These are phyloP conservation scores for Amyelois transitella DNA, from an alignment of 1,140 invertebrate genomes.

Conservation along the genomic window DNA sequence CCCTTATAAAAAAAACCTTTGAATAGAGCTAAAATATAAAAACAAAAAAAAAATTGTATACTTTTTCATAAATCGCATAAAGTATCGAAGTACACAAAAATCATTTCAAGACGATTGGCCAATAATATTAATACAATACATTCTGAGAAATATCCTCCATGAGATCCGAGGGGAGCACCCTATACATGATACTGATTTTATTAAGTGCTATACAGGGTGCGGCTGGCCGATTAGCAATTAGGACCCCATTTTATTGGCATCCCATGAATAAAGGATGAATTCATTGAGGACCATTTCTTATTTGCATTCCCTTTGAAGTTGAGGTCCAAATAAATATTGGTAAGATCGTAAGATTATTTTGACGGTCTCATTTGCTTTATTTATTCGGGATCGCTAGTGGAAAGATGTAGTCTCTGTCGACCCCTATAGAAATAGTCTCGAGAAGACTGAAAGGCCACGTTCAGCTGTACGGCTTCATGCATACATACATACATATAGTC, in stretches of 20 bases:
- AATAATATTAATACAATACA: not conserved
- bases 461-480: too few relatives aligned
- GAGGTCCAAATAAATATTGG: too few relatives aligned
- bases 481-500: too few relatives aligned
- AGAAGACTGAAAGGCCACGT: too few relatives aligned
- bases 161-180: not conserved
- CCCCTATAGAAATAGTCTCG: too few relatives aligned
- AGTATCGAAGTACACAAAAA: not conserved
- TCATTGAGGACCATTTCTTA: not conserved
- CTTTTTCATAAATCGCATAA: not conserved
- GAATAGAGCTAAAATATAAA: too few relatives aligned
- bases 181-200: conserved; percentile 4
- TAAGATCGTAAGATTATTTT: too few relatives aligned
- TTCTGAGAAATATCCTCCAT: not conserved
- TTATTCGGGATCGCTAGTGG: too few relatives aligned
- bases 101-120: not conserved
- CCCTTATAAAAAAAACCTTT: too few relatives aligned
- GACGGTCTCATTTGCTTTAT: too few relatives aligned
- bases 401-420: too few relatives aligned
- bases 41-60: not conserved
- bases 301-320: not conserved
- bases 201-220: conserved; percentile 3
- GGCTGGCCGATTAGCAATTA: conserved; percentile 1
- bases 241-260: not conserved
- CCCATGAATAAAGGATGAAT: not conserved